These are phyloP conservation scores for Phasianus colchicus DNA, from an alignment of 2,113 vertebrate genomes.

Conservation along the genomic window DNA sequence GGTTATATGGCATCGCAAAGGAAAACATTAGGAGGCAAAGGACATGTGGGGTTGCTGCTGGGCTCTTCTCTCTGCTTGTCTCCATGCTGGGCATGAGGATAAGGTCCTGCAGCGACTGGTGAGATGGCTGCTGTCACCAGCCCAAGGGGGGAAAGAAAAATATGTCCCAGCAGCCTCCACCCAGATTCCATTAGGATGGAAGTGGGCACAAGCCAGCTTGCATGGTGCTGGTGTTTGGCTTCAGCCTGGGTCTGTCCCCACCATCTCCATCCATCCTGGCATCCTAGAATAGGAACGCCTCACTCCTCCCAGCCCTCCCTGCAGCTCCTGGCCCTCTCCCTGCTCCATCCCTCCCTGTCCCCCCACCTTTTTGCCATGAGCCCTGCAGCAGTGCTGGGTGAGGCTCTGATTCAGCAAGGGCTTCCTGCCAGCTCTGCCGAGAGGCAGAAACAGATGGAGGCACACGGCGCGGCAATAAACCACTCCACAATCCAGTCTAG, in stretches of 20 bases:
- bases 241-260: background rate
- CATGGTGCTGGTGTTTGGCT: background rate
- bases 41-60: background rate
- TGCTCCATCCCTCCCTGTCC: background rate
- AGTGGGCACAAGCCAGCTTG: background rate
- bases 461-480: background rate
- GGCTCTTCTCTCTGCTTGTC: background rate
- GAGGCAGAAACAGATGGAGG: background rate
- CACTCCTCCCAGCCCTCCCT: background rate
- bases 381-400: background rate
- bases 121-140: background rate
- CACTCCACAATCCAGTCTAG: constrained; percentile 36
- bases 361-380: background rate
- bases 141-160: background rate
- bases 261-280: background rate
- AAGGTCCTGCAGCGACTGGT: background rate
- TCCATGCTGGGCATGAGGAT: no score
- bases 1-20: background rate
- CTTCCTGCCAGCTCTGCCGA: background rate
- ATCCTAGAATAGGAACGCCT: background rate
- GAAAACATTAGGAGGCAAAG: background rate
- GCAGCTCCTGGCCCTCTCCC: background rate
- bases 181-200: background rate
- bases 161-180: background rate
- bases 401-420: constrained; percentile 2